Conservation (phyloP, 2,797 vertebrate genomes). For the Schizopygopsis malacanthus region DNA sequence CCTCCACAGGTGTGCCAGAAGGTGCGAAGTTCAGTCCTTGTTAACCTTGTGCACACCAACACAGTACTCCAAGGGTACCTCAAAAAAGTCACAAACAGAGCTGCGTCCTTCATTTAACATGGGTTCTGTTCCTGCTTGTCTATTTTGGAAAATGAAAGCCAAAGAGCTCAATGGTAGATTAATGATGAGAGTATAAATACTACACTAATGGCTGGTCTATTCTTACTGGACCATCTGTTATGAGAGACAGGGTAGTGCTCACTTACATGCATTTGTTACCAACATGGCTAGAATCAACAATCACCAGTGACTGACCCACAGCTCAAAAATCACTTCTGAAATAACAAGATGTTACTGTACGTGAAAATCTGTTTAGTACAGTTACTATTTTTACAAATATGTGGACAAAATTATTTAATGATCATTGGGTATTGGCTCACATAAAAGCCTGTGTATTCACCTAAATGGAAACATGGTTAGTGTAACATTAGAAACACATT, state of each 20-base stretch:
- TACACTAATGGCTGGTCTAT: conserved; percentile 48
- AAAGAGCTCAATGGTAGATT: conserved; percentile 41
- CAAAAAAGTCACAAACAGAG: conserved; percentile 10
- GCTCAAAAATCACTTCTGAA: not conserved
- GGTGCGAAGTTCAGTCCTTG: conserved; percentile 30
- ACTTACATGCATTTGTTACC: conserved; percentile 42
- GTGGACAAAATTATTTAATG: not conserved
- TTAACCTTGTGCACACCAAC: conserved; percentile 35
- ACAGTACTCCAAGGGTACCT: conserved; percentile 13
- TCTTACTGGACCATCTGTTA: conserved; percentile 53
- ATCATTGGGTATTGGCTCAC: not conserved
- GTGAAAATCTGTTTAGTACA: conserved; percentile 1
- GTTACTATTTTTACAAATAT: not conserved
- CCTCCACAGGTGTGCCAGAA: conserved; percentile 46
- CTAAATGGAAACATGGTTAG: not conserved
- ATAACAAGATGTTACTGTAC: not conserved
- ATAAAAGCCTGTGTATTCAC: not conserved
- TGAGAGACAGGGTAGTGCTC: conserved; percentile 30
- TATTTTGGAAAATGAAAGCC: conserved; percentile 43
- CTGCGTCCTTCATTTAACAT: conserved; percentile 28
- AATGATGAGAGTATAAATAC: conserved; percentile 58
- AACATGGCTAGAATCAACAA: conserved; percentile 34
- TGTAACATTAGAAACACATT: not conserved
- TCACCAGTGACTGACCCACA: conserved; percentile 3
- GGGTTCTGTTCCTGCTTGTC: conserved; percentile 33